Conservation (phyloP, 2,888 invertebrate genomes). For the Cynaeus angustus region DNA sequence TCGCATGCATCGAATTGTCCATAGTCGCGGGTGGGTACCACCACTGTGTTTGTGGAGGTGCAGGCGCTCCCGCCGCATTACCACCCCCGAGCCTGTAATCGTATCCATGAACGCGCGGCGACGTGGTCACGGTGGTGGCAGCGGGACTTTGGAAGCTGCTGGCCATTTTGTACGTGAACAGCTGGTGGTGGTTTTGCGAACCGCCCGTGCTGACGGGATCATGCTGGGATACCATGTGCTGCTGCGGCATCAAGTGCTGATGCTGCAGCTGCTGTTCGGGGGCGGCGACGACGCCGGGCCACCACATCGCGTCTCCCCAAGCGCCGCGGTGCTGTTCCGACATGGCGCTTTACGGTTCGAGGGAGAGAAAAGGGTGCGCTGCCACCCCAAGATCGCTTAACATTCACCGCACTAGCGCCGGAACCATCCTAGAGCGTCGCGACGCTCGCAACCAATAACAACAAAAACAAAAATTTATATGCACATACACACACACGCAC, state of each 20-base stretch:
- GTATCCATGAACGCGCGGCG: slow-evolving; percentile 74
- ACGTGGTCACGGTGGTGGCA: slow-evolving; percentile 79
- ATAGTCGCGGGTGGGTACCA: slow-evolving; percentile 81
- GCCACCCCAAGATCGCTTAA: slow-evolving; percentile 32
- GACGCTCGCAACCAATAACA: slow-evolving; percentile 23
- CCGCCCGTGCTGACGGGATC: slow-evolving; percentile 76
- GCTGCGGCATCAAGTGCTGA: slow-evolving; percentile 64
- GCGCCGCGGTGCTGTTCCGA: slow-evolving; percentile 79
- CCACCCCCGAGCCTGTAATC: slow-evolving; percentile 82
- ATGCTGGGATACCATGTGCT: slow-evolving; percentile 64
- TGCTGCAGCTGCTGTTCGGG: slow-evolving; percentile 65
- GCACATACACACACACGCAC: slow-evolving; percentile 33
- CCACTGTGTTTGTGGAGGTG: slow-evolving; percentile 78
- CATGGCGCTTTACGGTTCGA: slow-evolving; percentile 67
- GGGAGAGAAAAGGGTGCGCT: slow-evolving; percentile 31
- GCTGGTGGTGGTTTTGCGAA: slow-evolving; percentile 79
- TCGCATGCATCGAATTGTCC: slow-evolving; percentile 76
- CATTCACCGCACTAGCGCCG: slow-evolving; percentile 33
- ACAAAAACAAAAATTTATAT: slow-evolving; percentile 18
- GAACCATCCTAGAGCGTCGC: slow-evolving; percentile 45
- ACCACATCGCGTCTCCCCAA: slow-evolving; percentile 79
- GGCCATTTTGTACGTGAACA: slow-evolving; percentile 91
- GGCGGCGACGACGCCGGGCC: slow-evolving; percentile 74
- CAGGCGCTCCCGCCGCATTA: slow-evolving; percentile 67
- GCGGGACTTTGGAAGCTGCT: slow-evolving; percentile 85